Evolutionary conservation across 1,140 invertebrate genomes (phyloP).

Genomic region (Lerema accius): DNA sequence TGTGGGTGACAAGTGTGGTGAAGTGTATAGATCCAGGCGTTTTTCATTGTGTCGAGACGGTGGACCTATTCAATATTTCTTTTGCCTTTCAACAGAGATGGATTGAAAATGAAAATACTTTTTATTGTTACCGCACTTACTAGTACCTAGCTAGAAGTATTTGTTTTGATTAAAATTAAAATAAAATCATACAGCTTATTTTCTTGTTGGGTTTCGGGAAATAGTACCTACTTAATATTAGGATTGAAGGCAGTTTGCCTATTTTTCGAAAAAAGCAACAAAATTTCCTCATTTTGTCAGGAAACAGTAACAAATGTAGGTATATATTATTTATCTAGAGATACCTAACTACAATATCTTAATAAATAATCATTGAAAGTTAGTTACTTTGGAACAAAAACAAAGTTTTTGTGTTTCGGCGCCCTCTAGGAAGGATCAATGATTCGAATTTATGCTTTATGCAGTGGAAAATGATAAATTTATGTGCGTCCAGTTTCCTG

Average conservation of each 20-base stretch:
- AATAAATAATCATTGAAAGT: slow-evolving; percentile 26
- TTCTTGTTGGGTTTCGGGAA: not conserved
- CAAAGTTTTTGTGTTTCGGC: slow-evolving; percentile 41
- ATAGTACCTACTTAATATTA: no score
- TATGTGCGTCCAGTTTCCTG: slow-evolving; percentile 79
- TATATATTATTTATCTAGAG: no score
- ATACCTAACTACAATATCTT: no score
- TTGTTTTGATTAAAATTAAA: not conserved
- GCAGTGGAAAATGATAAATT: slow-evolving; percentile 82
- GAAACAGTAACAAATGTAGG: no score
- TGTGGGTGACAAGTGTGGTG: slow-evolving; percentile 72
- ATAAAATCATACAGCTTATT: no score
- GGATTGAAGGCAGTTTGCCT: no score
- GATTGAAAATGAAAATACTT: slow-evolving; percentile 37
- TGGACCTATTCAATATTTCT: slow-evolving; percentile 62
- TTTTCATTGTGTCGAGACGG: slow-evolving; percentile 50
- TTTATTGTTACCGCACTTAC: not conserved
- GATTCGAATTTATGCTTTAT: slow-evolving; percentile 82
- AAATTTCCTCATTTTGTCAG: no score
- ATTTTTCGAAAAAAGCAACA: no score
- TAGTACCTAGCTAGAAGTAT: not conserved
- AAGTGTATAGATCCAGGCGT: slow-evolving; percentile 57
- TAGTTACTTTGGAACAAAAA: slow-evolving; percentile 36
- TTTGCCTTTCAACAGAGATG: slow-evolving; percentile 37
- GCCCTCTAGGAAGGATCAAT: slow-evolving; percentile 69